Base-by-base conservation (phyloP, 2,888 invertebrate species). In the Conus canariensis region DNA sequence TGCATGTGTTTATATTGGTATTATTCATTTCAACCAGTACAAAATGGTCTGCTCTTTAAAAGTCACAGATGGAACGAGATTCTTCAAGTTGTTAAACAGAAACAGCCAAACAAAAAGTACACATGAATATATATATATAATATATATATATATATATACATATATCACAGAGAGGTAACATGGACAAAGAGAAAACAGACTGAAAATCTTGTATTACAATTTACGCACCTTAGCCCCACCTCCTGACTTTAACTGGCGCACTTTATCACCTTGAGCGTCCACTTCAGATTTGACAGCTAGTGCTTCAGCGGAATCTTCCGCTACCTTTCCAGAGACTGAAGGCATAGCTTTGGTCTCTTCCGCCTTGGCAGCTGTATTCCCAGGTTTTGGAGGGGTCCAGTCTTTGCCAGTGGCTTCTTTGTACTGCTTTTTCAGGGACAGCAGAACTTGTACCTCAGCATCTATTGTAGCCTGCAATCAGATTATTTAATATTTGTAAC, bases 381-480 rank as follows among this genome's bases (percentile, higher is more conserved):
- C 85, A 60, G 67, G 58, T 58, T 88, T 85, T 82, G 87, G 93
- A 88, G 97, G 97, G 93, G 97, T 97, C 97, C 97, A 98, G 91
- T 98, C 98, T 93, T 96, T 94, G 0, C 97, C 98, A 22, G 97
- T 97, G 45, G 97, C 95, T 22, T 97, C 96, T 96, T 98, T 98
- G 96, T 97, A 98, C 91, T 98, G 97, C 0, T 97, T 97, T 96
- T 99, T 99, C 2, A 98, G 96, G 14, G 97, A 97, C 30, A 98
- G 95, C 5, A 98, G 96, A 74, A 93, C 93, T 93, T 97, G 97
- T 0, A 97, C 97, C 93, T 97, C 97, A 45, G 95, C 96, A 80
- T 80, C 80, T 12, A 25, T 8, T 14, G 19, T 30, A 5, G 30
- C 80, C 45, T 80, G 45, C 25, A 80, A 30, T 8, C 25, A 14